Conservation (phyloP, 2,113 vertebrate genomes). For the Tapirus terrestris region DNA sequence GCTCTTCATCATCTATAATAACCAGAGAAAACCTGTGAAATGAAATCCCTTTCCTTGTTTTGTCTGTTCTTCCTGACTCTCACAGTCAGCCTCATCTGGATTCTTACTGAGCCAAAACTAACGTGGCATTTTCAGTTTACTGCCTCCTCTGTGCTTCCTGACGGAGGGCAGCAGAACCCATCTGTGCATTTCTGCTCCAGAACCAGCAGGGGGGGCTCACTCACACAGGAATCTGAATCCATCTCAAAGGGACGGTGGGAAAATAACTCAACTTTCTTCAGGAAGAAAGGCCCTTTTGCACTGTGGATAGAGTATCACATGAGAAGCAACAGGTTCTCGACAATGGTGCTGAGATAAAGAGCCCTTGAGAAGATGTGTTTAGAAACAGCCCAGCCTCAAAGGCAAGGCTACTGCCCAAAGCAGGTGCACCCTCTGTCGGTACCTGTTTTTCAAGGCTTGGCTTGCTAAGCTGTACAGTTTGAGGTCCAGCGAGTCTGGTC, state of each 20-base stretch:
- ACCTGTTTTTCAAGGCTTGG: slow-evolving; percentile 95
- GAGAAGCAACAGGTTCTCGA: slow-evolving; percentile 22
- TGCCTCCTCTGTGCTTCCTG: background rate
- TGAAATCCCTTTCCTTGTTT: slow-evolving; percentile 49
- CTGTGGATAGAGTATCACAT: background rate
- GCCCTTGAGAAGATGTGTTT: background rate
- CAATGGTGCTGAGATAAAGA: background rate
- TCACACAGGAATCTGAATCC: slow-evolving; percentile 61
- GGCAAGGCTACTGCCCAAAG: background rate
- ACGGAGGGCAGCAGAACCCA: background rate
- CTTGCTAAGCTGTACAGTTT: slow-evolving; percentile 97
- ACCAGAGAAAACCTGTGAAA: slow-evolving; percentile 28
- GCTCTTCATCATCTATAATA: slow-evolving; percentile 50
- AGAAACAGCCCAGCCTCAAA: background rate
- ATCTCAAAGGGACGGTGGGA: background rate
- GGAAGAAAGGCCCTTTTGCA: slow-evolving; percentile 41
- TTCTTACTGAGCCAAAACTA: slow-evolving; percentile 49
- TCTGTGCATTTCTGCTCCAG: slow-evolving; percentile 42
- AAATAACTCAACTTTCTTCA: slow-evolving; percentile 62
- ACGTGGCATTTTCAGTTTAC: slow-evolving; percentile 64
- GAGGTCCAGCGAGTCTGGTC: slow-evolving; percentile 90
- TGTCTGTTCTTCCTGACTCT: slow-evolving; percentile 34
- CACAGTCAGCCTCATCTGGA: background rate
- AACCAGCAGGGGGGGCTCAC: slow-evolving; percentile 80
- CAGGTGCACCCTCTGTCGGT: slow-evolving; percentile 51